Evolutionary conservation across 2,113 vertebrate species (phyloP).

Genomic region (Protobothrops mucrosquamatus): DNA sequence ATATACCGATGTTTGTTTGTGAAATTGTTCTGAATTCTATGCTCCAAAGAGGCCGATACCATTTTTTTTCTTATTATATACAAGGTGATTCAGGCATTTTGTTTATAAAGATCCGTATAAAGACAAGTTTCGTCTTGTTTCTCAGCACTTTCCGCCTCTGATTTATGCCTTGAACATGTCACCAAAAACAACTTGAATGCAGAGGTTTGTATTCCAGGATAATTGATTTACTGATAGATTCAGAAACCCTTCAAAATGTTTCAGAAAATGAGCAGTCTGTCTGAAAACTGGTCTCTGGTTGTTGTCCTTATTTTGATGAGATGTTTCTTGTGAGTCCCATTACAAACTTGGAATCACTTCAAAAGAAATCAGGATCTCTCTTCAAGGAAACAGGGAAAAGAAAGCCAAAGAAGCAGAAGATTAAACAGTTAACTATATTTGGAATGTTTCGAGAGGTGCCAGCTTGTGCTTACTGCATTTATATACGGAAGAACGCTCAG

Average conservation of each 20-base stretch:
- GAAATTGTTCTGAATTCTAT: not conserved
- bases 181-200: not conserved
- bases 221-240: not conserved
- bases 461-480: not conserved
- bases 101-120: not conserved
- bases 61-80: not conserved
- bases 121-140: not conserved
- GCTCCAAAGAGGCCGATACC: not conserved
- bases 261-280: not conserved
- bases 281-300: not conserved
- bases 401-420: not conserved
- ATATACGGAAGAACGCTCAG: not conserved
- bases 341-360: constrained; percentile 3
- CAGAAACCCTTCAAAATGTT: not conserved
- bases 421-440: not conserved
- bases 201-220: not conserved
- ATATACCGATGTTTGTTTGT: not conserved
- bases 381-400: not conserved
- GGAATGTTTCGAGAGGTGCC: rapidly evolving
- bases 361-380: not conserved
- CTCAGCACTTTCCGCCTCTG: not conserved
- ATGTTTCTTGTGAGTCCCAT: not conserved
- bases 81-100: not conserved
- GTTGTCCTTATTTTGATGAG: not conserved
- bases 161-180: not conserved